Evolutionary conservation across 2,113 vertebrate species (phyloP).

Genomic region (Tragelaphus buxtoni): DNA sequence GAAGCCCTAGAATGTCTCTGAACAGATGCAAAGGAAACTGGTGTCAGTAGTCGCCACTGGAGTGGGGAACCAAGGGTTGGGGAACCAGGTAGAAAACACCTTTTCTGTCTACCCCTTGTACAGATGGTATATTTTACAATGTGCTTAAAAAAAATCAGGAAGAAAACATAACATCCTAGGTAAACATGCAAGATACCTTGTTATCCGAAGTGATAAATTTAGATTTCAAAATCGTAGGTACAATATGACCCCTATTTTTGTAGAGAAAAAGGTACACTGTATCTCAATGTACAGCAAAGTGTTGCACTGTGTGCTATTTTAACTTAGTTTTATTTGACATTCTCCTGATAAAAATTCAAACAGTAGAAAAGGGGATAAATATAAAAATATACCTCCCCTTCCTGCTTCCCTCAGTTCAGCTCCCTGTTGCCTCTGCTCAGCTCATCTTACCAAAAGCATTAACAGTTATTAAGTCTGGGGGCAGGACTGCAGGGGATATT

Average conservation of each 20-base stretch:
- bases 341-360: neutral
- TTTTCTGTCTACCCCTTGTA: neutral
- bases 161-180: neutral
- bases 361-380: neutral
- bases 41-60: neutral
- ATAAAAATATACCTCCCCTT: neutral
- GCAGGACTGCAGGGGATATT: neutral
- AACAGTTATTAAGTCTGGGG: neutral
- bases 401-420: neutral
- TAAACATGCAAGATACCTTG: neutral
- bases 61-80: too few species aligned
- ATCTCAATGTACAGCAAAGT: neutral
- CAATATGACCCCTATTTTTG: neutral
- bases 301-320: neutral
- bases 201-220: slow-evolving; percentile 15
- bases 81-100: neutral
- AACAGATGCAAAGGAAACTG: neutral
- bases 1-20: neutral
- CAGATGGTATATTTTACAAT: neutral
- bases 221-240: neutral
- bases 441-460: neutral
- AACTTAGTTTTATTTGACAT: neutral
- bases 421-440: neutral
- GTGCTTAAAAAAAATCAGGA: neutral
- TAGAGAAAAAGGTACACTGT: neutral